These are phyloP conservation scores for Hemaris fuciformis DNA, from an alignment of 2,888 invertebrate species.

Conservation along the genomic window DNA sequence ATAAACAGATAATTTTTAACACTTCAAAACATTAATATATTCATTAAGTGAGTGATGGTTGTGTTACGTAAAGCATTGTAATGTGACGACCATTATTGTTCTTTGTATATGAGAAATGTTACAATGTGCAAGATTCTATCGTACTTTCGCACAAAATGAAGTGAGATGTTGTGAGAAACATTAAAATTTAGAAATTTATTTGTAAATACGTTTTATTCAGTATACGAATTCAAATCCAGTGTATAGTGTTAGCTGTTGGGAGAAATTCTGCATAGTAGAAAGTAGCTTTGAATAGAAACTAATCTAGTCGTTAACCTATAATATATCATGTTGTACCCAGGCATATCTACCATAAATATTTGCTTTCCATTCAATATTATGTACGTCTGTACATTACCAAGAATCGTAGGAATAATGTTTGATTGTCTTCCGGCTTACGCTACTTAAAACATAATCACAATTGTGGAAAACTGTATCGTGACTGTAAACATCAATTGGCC, in stretches of 20 bases:
- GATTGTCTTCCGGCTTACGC: not conserved
- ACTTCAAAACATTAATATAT: not conserved
- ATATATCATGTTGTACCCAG: constrained; percentile 53
- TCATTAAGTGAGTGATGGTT: not conserved
- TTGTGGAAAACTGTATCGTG: no score
- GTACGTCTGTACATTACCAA: not conserved
- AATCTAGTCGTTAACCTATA: constrained; percentile 61
- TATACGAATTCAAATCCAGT: constrained; percentile 29
- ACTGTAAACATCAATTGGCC: not conserved
- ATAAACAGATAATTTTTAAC: not conserved
- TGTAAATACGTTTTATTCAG: constrained; percentile 25
- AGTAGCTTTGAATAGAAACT: constrained; percentile 72
- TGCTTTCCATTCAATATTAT: constrained; percentile 17
- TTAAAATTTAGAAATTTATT: constrained; percentile 12
- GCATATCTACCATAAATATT: constrained; percentile 56
- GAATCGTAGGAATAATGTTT: not conserved
- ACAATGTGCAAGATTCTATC: not conserved
- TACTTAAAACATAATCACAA: not conserved
- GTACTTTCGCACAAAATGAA: constrained; percentile 4
- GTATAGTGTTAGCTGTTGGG: constrained; percentile 37
- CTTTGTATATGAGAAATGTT: not conserved
- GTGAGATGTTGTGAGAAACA: constrained; percentile 16
- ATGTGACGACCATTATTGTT: not conserved
- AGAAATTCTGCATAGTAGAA: constrained; percentile 64
- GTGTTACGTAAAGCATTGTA: not conserved